Base-by-base conservation (phyloP, 2,797 vertebrate genomes). In the Enteromius afrohamiltoni region DNA sequence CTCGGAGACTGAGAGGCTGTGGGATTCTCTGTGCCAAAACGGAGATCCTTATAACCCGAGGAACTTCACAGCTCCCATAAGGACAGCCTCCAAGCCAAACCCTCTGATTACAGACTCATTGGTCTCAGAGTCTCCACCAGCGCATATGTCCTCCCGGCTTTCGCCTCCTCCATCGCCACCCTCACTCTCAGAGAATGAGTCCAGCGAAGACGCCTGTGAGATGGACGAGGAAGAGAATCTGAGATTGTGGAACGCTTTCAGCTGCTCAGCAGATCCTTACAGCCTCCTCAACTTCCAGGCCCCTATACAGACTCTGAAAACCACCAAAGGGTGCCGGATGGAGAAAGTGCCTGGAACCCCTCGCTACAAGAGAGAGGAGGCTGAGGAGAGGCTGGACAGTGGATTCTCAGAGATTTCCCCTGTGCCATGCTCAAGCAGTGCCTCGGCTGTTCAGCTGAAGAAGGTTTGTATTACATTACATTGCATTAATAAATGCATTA, bases 271-370 rank as follows among this genome's bases (percentile, higher is more conserved):
- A 0, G 98, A 99, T 87, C 97, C 97, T 0, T 99, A 97, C 82
- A 97, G 96, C 85, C 97, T 93, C 58, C 86, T 97, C 0, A 97
- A 97, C 85, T 99, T 99, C 88, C 96, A 94, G 91, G 97, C 95
- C 40, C 88, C 95, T 0, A 13, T 94, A 60, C 90, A 92, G 88
- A 95, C 92, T 85, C 79, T 0, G 77, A 76, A 26, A 51, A 26
- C 85, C 0, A 0, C 1, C 0, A 79, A 71, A 77, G 0, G 40
- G 6, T 64, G 83, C 40, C 64, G 64, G 23, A 85, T 73, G 49
- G 78, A 58, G 58, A 68, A 16, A n/a, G n/a, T 65, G 2, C 26
- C 85, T 1, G 83, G 86, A 21, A 80, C 87, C 0, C 88, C 92
- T 0, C 19, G 77, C 78, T 92, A 91, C 87, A 89, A 76, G 40